Conservation (phyloP, 1,140 invertebrate genomes). For the Camponotus pennsylvanicus region DNA sequence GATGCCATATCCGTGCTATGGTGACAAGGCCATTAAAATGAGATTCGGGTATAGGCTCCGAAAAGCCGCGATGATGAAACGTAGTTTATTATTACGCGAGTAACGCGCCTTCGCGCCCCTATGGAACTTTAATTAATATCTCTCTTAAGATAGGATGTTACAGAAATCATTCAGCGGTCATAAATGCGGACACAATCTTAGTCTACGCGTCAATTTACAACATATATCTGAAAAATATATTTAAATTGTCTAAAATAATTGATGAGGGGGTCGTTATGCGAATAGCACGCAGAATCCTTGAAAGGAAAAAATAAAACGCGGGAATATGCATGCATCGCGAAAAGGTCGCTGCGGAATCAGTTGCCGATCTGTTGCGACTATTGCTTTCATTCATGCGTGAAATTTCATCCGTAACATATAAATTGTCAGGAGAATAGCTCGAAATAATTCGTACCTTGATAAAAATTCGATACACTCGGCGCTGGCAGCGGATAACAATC, state of each 20-base stretch:
- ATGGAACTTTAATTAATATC: slow-evolving; percentile 2
- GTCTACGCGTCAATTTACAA: too few relatives aligned
- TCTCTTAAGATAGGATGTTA: slow-evolving; percentile 5
- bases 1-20: not conserved
- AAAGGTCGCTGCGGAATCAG: not conserved
- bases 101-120: not conserved
- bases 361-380: not conserved
- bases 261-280: too few relatives aligned
- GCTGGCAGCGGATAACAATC: slow-evolving; percentile 12
- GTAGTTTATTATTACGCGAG: slow-evolving; percentile 33
- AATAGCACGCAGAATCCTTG: not conserved
- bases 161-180: not conserved
- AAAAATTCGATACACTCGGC: slow-evolving; percentile 16
- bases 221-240: not conserved
- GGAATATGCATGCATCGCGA: not conserved
- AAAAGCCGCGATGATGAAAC: slow-evolving; percentile 48
- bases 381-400: not conserved
- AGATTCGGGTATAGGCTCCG: slow-evolving; percentile 10
- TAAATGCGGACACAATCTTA: not conserved
- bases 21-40: slow-evolving; percentile 51
- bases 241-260: not conserved
- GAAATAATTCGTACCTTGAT: not conserved
- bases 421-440: not conserved
- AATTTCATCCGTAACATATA: not conserved
- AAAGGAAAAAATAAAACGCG: not conserved